Evolutionary conservation across 2,888 invertebrate species (phyloP), one percentile per base, ranked within the genome.

Genomic region (Andricus curvator): DNA sequence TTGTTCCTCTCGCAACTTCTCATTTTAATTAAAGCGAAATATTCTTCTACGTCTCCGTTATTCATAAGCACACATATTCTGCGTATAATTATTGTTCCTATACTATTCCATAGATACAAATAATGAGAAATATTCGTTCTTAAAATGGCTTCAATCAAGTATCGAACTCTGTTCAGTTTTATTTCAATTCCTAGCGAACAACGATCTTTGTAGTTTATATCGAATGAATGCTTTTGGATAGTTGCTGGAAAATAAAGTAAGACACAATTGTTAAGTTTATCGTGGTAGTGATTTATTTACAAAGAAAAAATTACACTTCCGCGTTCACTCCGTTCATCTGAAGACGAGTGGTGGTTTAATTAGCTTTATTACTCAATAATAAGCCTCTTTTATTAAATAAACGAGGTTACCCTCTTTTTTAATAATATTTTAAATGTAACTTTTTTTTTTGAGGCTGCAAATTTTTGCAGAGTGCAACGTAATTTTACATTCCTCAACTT

Each of bases 231-330:
- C 74, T 51, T 74, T 74, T 83, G 82, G 77, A 84, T 82, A 81
- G 81, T 83, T 84, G 81, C 82, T 83, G 81, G 80, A 83, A 84
- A 84, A 85, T 83, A 84, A 78, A 76, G 11, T 83, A 83, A 80
- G 80, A 83, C 83, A 85, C 80, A 82, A 74, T 83, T 85, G 84
- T 85, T 83, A 78, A 84, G 81, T 81, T 77, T 86, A 80, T 84
- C 80, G 22, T 82, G 80, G 81, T 85, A 87, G 81, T 85, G 79
- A 81, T 87, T 88, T 88, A 88, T 88, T 88, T 87, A 88, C 86
- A 87, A 86, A 86, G 83, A 81, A 86, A 85, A 85, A 79, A 25
- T 29, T 79, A 83, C 56, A 81, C 78, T 79, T 80, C 79, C 82
- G 85, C 76, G 78, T 66, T 81, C 77, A 80, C 29, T 48, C 15